Conservation (phyloP, 2,797 vertebrate genomes). For the Siniperca scherzeri region DNA sequence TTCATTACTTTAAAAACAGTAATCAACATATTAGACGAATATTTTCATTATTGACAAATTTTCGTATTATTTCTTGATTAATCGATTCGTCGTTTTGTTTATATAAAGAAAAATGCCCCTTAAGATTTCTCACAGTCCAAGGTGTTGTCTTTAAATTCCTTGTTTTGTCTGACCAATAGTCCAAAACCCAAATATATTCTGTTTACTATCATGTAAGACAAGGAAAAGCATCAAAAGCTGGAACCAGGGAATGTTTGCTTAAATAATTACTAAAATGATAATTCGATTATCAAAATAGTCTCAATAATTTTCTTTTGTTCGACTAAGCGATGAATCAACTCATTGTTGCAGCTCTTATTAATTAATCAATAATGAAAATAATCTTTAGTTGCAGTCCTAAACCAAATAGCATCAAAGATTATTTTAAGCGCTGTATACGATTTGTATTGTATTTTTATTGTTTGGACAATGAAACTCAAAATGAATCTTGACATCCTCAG, state of each 20-base stretch:
- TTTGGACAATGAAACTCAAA: conserved; percentile 14
- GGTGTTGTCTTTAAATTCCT: neutral
- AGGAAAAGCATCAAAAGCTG: neutral
- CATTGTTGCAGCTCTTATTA: neutral
- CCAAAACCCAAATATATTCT: neutral
- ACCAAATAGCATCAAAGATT: neutral
- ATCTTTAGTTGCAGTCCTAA: neutral
- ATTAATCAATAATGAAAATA: neutral
- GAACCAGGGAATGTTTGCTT: neutral
- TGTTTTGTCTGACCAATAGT: neutral
- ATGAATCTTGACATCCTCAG: conserved; percentile 36
- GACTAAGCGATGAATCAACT: neutral
- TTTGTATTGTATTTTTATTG: neutral
- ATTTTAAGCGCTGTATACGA: neutral
- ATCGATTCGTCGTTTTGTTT: neutral
- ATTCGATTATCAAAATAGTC: neutral
- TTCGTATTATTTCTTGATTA: neutral
- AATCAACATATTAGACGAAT: neutral
- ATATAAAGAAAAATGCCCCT: neutral
- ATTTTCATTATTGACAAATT: neutral
- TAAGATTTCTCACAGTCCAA: neutral
- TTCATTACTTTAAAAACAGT: neutral
- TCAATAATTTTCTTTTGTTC: neutral
- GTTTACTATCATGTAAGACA: neutral
- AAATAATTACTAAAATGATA: neutral